Conservation (phyloP, 2,888 invertebrate species). For the Gastrophysa polygoni region DNA sequence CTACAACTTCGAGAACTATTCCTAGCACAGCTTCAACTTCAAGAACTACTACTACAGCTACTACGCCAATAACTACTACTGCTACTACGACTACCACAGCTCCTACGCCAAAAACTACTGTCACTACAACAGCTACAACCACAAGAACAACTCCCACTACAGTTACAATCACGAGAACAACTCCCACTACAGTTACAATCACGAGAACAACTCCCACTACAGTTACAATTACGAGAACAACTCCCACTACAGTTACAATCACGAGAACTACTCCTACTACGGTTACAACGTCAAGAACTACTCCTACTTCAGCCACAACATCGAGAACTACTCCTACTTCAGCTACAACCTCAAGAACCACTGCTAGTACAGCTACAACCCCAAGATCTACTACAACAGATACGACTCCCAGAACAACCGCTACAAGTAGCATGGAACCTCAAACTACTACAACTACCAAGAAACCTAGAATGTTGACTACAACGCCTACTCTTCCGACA, state of each 20-base stretch:
- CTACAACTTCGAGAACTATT: background rate
- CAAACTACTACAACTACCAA: background rate
- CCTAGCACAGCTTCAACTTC: slow-evolving; percentile 4
- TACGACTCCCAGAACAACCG: background rate
- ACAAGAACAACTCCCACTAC: slow-evolving; percentile 8
- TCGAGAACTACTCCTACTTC: slow-evolving; percentile 1
- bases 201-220: background rate
- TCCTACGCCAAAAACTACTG: background rate
- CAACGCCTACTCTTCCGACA: background rate
- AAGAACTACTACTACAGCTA: background rate
- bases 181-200: background rate
- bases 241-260: background rate
- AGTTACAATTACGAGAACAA: slow-evolving; percentile 9
- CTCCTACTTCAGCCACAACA: slow-evolving; percentile 3
- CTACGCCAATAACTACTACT: background rate
- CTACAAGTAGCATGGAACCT: slow-evolving; percentile 1
- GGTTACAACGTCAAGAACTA: slow-evolving; percentile 18
- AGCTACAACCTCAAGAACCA: background rate
- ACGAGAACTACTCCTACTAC: background rate
- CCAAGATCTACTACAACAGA: background rate
- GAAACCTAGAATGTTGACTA: background rate
- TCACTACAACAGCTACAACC: background rate
- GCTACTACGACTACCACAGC: background rate
- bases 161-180: slow-evolving; percentile 17
- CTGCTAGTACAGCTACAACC: slow-evolving; percentile 5